phyloP scores from a whole-genome alignment of 1,140 invertebrate species.

The Stegodyphus mimosarum region DNA sequence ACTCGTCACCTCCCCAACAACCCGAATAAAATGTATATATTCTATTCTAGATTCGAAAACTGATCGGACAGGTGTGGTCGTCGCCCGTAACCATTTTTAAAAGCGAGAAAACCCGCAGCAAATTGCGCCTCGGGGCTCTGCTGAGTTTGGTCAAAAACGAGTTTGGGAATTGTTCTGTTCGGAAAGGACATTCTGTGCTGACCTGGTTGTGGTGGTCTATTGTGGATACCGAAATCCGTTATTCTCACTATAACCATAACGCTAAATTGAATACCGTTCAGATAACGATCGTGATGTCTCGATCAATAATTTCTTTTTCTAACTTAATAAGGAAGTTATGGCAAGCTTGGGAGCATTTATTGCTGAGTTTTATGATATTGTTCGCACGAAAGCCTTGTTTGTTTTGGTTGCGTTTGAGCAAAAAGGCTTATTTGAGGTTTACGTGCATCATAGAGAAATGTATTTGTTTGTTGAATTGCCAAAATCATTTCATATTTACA shows the following conservation, averaged over 20 bases:
- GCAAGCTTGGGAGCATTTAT: too few relatives aligned
- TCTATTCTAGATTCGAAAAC: constrained; percentile 14
- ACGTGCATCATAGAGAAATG: too few relatives aligned
- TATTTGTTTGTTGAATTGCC: too few relatives aligned
- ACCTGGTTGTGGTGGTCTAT: too few relatives aligned
- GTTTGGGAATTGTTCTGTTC: constrained; percentile 3
- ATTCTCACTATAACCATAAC: neutral
- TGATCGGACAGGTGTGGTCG: constrained; percentile 25
- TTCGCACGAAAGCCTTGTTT: too few relatives aligned
- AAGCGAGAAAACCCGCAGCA: neutral
- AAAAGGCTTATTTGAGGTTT: too few relatives aligned
- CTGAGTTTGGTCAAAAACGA: constrained; percentile 17
- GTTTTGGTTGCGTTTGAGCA: too few relatives aligned
- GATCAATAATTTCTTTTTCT: neutral
- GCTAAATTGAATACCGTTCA: constrained; percentile 1
- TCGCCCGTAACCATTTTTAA: neutral
- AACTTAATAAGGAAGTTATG: too few relatives aligned
- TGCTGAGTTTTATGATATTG: too few relatives aligned
- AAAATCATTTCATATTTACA: too few relatives aligned
- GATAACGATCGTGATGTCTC: constrained; percentile 2
- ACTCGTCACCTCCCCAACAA: too few relatives aligned
- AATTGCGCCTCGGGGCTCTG: neutral
- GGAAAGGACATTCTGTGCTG: constrained; percentile 16
- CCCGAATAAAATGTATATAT: neutral
- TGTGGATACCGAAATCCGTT: too few relatives aligned